Base-by-base conservation (phyloP, 2,797 vertebrate genomes). In the Tragelaphus oryx region DNA sequence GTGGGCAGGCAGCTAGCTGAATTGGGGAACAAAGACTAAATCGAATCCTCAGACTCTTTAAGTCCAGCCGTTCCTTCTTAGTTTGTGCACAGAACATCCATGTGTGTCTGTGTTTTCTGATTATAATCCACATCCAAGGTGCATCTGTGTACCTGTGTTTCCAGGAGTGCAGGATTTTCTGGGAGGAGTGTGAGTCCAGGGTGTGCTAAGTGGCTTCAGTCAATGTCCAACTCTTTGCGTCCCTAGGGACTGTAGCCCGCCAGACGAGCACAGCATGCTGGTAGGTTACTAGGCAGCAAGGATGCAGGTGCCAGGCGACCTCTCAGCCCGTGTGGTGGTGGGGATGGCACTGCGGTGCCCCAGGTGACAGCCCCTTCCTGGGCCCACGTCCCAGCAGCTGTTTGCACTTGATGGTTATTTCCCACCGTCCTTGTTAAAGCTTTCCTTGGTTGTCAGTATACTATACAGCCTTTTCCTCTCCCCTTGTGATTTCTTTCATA, bases 331-430 rank as follows among this genome's bases (percentile, higher is more conserved):
- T 4, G 5, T 3, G 22, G 17, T 6, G 60, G 68, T 1, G 14
- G 79, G 22, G 10, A 11, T 10, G 28, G 13, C n/a, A 22, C 26
- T 30, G 9, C 3, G 9, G 20, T n/a, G 48, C 76, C n/a, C 68
- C 41, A 3, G 57, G 2, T 6, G n/a, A 8, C 59, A 50, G 16
- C 28, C 54, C 55, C 6, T 65, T 44, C 48, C 9, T 2, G 5
- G n/a, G 8, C 5, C 55, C 14, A 4, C 10, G 0, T 0, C 11
- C 44, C 30, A 10, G n/a, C 71, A 30, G 2, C 75, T 54, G 41
- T 48, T 48, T 12, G 59, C 22, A 1, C 57, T 46, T 11, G 28
- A 71, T 46, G 28, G n/a, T 52, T 13, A n/a, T 33, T 75, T 86
- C 82, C 46, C 26, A 24, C 30, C 11, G 0, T 44, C 33, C 41